A percentile compares a stretch with the other conserved stretches of the same genome.
Evolutionary conservation across 2,113 vertebrate genomes (phyloP).

Genomic region (Gymnocephalus cernua): DNA sequence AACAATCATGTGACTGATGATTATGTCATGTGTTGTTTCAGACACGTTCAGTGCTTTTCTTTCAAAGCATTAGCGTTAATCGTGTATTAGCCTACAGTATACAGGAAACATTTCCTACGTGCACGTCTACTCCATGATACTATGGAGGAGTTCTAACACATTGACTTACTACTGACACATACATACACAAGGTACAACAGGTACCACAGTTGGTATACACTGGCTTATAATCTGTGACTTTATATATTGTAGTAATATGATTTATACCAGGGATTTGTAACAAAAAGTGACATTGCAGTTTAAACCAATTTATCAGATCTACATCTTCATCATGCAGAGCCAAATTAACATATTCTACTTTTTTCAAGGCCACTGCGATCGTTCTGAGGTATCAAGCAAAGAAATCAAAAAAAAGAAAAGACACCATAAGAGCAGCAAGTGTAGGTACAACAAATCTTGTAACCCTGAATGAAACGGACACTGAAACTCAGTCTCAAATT

Average conservation of each 20-base stretch:
- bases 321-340: conserved; percentile 56
- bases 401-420: conserved; percentile 31
- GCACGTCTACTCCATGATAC: conserved; percentile 67
- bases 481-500: conserved; percentile 56
- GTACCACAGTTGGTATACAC: conserved; percentile 60
- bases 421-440: conserved; percentile 72
- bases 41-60: conserved; percentile 45
- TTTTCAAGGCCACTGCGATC: conserved; percentile 69
- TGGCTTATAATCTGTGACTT: conserved; percentile 52
- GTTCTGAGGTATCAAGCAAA: conserved; percentile 75
- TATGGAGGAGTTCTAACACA: conserved; percentile 72
- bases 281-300: conserved; percentile 58
- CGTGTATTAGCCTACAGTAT: conserved; percentile 29
- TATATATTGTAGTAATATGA: conserved; percentile 47
- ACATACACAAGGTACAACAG: conserved; percentile 53
- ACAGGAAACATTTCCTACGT: conserved; percentile 57
- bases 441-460: conserved; percentile 50
- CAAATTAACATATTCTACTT: conserved; percentile 36
- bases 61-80: conserved; percentile 48
- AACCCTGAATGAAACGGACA: conserved; percentile 73
- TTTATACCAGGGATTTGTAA: conserved; percentile 42
- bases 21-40: conserved; percentile 19
- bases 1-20: conserved; percentile 40
- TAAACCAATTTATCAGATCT: conserved; percentile 25
- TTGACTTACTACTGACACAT: conserved; percentile 55